phyloP scores from a whole-genome alignment of 1,140 invertebrate species.

The Hylaeus anthracinus region DNA sequence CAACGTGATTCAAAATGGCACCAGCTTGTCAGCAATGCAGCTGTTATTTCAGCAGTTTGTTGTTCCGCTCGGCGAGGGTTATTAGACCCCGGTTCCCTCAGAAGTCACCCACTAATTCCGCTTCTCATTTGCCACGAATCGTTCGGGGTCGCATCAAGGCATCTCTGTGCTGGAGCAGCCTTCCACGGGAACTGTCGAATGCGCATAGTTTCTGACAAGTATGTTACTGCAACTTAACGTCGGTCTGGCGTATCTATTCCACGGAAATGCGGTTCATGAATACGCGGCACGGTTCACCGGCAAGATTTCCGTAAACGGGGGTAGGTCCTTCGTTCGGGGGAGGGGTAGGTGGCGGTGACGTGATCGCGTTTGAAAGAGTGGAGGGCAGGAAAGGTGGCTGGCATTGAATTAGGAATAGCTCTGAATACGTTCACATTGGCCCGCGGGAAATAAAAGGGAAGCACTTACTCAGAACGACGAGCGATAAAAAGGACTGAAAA shows the following conservation, averaged over 20 bases:
- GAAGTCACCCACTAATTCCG: constrained; percentile 6
- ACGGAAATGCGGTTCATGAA: constrained; percentile 71
- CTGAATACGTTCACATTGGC: constrained; percentile 67
- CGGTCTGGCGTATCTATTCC: constrained; percentile 69
- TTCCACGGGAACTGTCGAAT: constrained; percentile 14
- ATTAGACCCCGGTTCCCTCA: background rate
- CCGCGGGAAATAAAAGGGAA: constrained; percentile 55
- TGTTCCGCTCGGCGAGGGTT: background rate
- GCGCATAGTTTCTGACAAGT: constrained; percentile 40
- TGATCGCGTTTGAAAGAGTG: constrained; percentile 30
- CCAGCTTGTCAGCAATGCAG: background rate
- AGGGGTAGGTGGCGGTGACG: background rate
- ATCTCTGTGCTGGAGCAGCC: too few species aligned
- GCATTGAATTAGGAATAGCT: constrained; percentile 73
- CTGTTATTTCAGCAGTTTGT: background rate
- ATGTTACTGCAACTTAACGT: constrained; percentile 51
- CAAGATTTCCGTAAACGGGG: constrained; percentile 63
- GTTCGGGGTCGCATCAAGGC: constrained; percentile 1
- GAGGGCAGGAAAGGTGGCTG: constrained; percentile 52
- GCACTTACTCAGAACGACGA: constrained; percentile 60
- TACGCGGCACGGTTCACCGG: constrained; percentile 63
- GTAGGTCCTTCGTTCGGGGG: constrained; percentile 14
- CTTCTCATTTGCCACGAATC: constrained; percentile 23
- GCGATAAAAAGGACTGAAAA: constrained; percentile 70
- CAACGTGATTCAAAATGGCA: too few species aligned